These are phyloP conservation scores for Tricholaema leucomelas DNA, from an alignment of 2,113 vertebrate genomes.

Conservation along the genomic window DNA sequence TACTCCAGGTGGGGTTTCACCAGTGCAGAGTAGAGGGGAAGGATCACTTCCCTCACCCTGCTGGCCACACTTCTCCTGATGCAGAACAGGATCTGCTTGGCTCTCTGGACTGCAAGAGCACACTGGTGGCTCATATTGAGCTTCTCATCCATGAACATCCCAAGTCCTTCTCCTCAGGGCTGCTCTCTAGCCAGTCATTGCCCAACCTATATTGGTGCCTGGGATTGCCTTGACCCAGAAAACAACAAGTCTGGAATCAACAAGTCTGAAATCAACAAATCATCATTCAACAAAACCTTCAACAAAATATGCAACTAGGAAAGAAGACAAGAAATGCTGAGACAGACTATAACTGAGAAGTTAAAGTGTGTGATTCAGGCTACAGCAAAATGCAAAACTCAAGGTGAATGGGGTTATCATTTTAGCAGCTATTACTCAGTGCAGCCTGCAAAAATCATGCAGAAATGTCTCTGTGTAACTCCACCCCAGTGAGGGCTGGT, in stretches of 20 bases:
- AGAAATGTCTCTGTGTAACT: background rate
- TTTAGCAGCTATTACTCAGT: background rate
- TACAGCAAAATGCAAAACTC: background rate
- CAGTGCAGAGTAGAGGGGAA: too few species aligned
- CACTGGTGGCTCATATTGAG: too few species aligned
- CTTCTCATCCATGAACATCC: too few species aligned
- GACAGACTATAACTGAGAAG: background rate
- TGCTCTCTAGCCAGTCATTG: too few species aligned
- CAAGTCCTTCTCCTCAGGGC: too few species aligned
- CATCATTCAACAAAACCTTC: background rate
- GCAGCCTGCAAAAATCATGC: background rate
- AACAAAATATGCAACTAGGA: background rate
- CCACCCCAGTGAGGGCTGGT: background rate
- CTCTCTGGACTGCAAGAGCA: too few species aligned
- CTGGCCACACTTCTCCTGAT: too few species aligned
- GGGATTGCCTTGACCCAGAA: too few species aligned
- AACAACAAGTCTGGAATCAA: too few species aligned
- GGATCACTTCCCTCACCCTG: too few species aligned
- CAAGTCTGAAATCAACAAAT: background rate
- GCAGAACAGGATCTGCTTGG: too few species aligned
- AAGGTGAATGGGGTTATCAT: background rate
- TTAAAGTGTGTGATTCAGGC: background rate
- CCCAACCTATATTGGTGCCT: background rate
- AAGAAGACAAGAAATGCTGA: background rate
- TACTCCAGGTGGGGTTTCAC: too few species aligned